Evolutionary conservation across 2,888 invertebrate species (phyloP), one percentile per base, ranked within the genome.

Genomic region (Andrena bicolor): DNA sequence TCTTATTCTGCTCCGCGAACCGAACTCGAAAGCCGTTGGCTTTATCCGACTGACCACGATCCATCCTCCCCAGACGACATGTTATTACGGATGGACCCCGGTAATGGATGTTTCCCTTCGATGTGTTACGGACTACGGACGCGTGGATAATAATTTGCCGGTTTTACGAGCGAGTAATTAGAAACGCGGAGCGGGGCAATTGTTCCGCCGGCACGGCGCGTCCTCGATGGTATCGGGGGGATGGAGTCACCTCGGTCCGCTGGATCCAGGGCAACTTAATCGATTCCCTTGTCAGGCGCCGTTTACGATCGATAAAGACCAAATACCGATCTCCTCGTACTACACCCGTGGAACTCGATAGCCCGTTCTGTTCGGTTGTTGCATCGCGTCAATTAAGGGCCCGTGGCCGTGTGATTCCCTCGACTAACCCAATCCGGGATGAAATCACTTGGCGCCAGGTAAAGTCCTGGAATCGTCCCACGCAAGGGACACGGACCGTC

Each of bases 371-470:
- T 32, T 35, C n/a, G 68, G 35, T 56, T 63, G 79, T 79, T 58
- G 63, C 69, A n/a, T 75, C 41, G 61, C 41, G 75, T 71, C 81
- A 63, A 77, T 77, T 77, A 82, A 66, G 60, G 72, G 8, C 2
- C 8, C 16, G 56, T 4, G 13, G 8, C 64, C 61, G 71, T 32
- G 61, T 49, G 76, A 72, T 71, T 26, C 41, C 28, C 49, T 53
- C 53, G 63, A 0, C 23, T 30, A 41, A n/a, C 30, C 49, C 16
- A 13, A 13, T 10, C 28, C 73, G 20, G 61, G 30, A 28, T 5
- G 51, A 56, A 76, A 71, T 80, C 64, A 48, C 72, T 81, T 87
- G 86, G 90, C 89, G 88, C 85, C 88, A 85, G 84, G 63, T 71
- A 83, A 26, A 69, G 65, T 63, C 74, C 74, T 65, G 68, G 61